A percentile compares a stretch with the other conserved stretches of the same genome.
Conservation (phyloP, 2,113 vertebrate species). For the Phrynosoma blainvillii region DNA sequence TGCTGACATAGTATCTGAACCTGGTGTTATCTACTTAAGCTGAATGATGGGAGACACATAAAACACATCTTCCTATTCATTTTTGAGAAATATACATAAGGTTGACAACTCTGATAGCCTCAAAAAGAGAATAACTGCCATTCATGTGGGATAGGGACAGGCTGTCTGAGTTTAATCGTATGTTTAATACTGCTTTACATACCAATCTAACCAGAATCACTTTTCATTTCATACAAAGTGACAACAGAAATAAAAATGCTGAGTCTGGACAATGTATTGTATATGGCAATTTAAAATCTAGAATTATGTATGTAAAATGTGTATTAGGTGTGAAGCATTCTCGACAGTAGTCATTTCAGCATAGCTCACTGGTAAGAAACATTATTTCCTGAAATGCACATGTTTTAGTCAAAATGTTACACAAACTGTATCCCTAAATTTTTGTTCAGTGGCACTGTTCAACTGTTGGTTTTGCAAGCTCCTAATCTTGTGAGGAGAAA, state of each 20-base stretch:
- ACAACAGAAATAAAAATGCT: neutral
- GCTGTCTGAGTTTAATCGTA: neutral
- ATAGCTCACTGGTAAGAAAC: slow-evolving; percentile 46
- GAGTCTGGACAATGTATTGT: neutral
- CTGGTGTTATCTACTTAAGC: too few species aligned
- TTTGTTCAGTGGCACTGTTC: neutral
- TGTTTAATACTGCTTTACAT: neutral
- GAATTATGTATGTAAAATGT: neutral
- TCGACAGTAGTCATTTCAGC: slow-evolving; percentile 27
- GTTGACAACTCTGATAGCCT: too few species aligned
- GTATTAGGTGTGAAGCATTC: slow-evolving; percentile 27
- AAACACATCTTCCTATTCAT: too few species aligned
- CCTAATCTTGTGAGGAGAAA: neutral
- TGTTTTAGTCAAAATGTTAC: slow-evolving; percentile 27
- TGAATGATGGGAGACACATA: too few species aligned
- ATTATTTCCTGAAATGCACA: slow-evolving; percentile 32
- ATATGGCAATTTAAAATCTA: slow-evolving; percentile 16
- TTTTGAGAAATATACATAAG: too few species aligned
- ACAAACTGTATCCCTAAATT: slow-evolving; percentile 3
- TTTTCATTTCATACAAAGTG: neutral
- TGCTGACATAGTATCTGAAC: too few species aligned
- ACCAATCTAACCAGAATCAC: neutral
- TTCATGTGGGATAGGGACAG: too few species aligned
- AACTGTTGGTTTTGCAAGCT: neutral
- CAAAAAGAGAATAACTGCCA: too few species aligned